These are phyloP conservation scores for Channa argus DNA, from an alignment of 2,113 vertebrate species.

Conservation along the genomic window DNA sequence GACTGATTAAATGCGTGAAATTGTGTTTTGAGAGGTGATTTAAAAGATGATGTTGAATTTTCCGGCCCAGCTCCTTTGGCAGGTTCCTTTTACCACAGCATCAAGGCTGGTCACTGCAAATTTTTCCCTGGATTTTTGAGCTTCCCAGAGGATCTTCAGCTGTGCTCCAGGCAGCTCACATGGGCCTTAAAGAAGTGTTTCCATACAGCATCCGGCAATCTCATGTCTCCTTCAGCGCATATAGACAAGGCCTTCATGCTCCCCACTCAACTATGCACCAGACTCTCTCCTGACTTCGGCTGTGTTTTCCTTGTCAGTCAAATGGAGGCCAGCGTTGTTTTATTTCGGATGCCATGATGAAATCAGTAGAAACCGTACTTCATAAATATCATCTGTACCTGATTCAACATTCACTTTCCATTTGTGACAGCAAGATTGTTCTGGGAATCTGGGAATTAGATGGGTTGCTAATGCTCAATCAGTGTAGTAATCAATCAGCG, in stretches of 20 bases:
- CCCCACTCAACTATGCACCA: conserved; percentile 23
- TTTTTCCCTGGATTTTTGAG: conserved; percentile 24
- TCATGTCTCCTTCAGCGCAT: conserved; percentile 34
- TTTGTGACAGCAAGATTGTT: conserved; percentile 12
- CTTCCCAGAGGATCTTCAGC: conserved; percentile 8
- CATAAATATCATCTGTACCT: conserved; percentile 29
- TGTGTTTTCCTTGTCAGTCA: conserved; percentile 57
- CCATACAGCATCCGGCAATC: conserved; percentile 39
- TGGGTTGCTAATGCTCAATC: conserved; percentile 15
- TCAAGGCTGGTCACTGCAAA: conserved; percentile 41
- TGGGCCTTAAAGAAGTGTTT: conserved; percentile 40
- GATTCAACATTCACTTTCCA: conserved; percentile 14
- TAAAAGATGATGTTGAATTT: conserved; percentile 26
- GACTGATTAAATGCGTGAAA: background rate
- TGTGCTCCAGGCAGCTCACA: conserved; percentile 21
- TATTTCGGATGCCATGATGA: conserved; percentile 60
- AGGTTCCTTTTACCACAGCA: background rate
- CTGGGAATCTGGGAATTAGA: conserved; percentile 15
- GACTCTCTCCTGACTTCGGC: conserved; percentile 25
- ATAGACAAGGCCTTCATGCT: conserved; percentile 47
- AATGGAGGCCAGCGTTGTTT: conserved; percentile 41
- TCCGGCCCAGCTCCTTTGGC: conserved; percentile 8
- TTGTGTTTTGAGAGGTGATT: conserved; percentile 11
- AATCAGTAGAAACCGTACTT: conserved; percentile 59
- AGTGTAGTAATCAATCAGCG: background rate